Evolutionary conservation across 2,888 invertebrate species (phyloP).

Genomic region (Noctuana brunneofusca): DNA sequence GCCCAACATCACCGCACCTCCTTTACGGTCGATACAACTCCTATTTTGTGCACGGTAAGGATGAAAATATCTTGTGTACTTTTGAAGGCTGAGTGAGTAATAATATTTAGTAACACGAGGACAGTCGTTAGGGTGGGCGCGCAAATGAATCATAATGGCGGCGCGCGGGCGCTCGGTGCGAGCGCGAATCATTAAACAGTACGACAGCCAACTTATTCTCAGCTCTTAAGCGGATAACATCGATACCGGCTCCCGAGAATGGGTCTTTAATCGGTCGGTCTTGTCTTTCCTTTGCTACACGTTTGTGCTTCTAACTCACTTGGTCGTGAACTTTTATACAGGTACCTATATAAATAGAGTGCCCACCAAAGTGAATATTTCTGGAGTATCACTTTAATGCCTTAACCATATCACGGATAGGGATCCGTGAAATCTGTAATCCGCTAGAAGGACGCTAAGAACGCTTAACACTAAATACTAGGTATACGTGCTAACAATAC

Average conservation of each 20-base stretch:
- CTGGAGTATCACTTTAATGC: too few relatives aligned
- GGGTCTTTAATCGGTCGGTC: not conserved
- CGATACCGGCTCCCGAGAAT: slow-evolving; percentile 2
- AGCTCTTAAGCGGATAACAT: not conserved
- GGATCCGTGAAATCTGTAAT: too few relatives aligned
- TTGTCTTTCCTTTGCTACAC: not conserved
- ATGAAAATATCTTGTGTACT: not conserved
- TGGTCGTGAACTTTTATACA: not conserved
- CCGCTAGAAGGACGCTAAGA: too few relatives aligned
- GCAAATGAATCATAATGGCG: slow-evolving; percentile 42
- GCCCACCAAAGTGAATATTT: too few relatives aligned
- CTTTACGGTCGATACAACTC: not conserved
- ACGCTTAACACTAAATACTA: too few relatives aligned
- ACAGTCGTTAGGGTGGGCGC: slow-evolving; percentile 40
- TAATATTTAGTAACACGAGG: slow-evolving; percentile 32
- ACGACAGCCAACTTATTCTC: not conserved
- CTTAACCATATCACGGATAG: too few relatives aligned
- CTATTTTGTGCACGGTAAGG: not conserved
- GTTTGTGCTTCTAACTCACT: not conserved
- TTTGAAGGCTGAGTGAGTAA: not conserved
- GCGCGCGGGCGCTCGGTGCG: slow-evolving; percentile 10
- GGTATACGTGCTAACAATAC: too few relatives aligned
- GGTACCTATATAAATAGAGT: too few relatives aligned
- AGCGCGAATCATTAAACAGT: slow-evolving; percentile 10
- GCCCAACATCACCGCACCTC: not conserved